Conservation (phyloP, 2,113 vertebrate species). For the Athene cunicularia region DNA sequence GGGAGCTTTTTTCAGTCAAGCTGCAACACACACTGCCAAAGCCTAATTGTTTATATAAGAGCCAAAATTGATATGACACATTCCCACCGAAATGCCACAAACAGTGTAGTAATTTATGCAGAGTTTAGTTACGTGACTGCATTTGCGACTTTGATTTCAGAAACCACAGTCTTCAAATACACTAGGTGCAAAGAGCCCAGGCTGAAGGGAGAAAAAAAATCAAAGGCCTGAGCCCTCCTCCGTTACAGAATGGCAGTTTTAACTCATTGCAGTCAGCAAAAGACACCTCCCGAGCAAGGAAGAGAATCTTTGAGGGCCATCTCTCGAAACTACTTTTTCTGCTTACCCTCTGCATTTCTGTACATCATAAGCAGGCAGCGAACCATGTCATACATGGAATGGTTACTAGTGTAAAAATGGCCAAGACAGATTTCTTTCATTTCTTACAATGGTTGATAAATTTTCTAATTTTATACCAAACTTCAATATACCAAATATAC, state of each 20-base stretch:
- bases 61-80: neutral
- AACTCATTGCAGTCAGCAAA: neutral
- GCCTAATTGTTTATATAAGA: neutral
- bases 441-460: neutral
- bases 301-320: neutral
- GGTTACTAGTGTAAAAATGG: neutral
- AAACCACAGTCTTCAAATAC: neutral
- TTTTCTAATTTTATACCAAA: neutral
- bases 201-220: neutral
- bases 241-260: neutral
- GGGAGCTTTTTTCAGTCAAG: constrained; percentile 25
- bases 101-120: neutral
- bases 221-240: neutral
- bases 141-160: neutral
- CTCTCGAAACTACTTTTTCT: neutral
- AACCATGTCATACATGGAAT: neutral
- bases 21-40: neutral
- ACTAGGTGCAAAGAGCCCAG: neutral
- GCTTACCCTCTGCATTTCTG: neutral
- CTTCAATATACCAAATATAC: neutral
- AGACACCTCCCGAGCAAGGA: neutral
- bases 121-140: neutral
- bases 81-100: neutral
- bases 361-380: neutral
- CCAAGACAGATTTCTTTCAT: neutral